Percentiles rank a stretch among this genome's conserved stretches.
Conservation (phyloP, 2,113 vertebrate genomes). For the Ginglymostoma cirratum region DNA sequence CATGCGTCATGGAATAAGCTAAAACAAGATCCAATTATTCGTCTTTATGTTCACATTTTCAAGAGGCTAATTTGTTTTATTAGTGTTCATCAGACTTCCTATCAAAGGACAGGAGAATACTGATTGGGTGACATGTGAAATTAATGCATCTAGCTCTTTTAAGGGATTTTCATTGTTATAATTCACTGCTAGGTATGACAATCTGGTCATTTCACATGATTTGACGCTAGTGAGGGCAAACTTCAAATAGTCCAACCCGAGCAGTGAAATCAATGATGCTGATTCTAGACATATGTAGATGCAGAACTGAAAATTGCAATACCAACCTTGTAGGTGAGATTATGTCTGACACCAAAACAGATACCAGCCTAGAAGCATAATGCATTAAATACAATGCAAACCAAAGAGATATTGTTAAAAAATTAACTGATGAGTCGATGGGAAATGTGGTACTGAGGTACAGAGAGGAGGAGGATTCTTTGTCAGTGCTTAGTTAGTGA, state of each 20-base stretch:
- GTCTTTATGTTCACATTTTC: background rate
- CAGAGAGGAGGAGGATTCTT: background rate
- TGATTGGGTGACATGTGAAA: background rate
- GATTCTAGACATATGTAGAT: background rate
- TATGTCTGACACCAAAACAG: background rate
- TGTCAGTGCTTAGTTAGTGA: background rate
- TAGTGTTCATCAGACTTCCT: background rate
- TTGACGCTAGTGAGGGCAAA: background rate
- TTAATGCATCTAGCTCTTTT: background rate
- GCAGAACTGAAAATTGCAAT: background rate
- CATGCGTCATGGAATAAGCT: background rate
- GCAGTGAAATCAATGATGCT: background rate
- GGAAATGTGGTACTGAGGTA: background rate
- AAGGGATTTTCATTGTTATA: background rate
- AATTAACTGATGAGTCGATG: background rate
- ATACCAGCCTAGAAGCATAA: background rate
- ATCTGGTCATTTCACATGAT: background rate
- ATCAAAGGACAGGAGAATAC: background rate
- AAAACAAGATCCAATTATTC: background rate
- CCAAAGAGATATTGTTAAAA: background rate
- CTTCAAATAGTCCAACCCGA: background rate
- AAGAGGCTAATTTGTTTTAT: background rate
- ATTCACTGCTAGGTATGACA: background rate
- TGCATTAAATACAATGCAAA: background rate
- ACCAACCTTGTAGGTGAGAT: background rate